phyloP scores from a whole-genome alignment of 2,797 vertebrate genomes.

The Oreochromis mossambicus region DNA sequence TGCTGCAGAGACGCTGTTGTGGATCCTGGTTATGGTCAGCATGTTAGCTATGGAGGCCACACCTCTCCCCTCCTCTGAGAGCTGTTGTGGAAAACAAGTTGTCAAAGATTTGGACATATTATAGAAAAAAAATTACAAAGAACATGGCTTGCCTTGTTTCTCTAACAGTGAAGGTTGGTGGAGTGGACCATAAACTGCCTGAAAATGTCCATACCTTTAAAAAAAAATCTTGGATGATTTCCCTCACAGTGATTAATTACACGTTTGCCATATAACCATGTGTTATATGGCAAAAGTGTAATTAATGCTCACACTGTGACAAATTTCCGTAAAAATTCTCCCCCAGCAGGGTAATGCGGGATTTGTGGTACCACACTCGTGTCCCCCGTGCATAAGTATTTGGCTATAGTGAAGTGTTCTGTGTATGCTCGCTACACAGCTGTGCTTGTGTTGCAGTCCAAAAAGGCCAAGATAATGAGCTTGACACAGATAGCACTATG shows the following conservation, averaged over 20 bases:
- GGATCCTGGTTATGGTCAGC: slow-evolving; percentile 84
- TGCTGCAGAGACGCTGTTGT: slow-evolving; percentile 80
- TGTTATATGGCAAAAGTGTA: neutral
- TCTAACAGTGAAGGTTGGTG: neutral
- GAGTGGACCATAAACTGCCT: neutral
- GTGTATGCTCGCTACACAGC: neutral
- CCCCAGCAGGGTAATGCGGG: neutral
- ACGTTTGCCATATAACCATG: neutral
- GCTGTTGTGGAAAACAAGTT: slow-evolving; percentile 58
- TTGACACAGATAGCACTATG: neutral
- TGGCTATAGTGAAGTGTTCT: neutral
- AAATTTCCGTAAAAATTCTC: neutral
- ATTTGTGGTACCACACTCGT: neutral
- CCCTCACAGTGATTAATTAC: neutral
- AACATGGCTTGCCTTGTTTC: neutral
- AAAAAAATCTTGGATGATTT: neutral
- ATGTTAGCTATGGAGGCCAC: slow-evolving; percentile 84
- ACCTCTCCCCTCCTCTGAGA: slow-evolving; percentile 83
- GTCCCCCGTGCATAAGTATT: neutral
- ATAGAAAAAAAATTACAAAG: neutral
- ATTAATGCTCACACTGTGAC: neutral
- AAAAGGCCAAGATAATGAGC: neutral
- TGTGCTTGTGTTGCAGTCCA: neutral
- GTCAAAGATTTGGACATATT: neutral
- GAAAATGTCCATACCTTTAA: neutral